Base-by-base conservation (phyloP, 2,797 vertebrate species). In the Eulemur albifrons region DNA sequence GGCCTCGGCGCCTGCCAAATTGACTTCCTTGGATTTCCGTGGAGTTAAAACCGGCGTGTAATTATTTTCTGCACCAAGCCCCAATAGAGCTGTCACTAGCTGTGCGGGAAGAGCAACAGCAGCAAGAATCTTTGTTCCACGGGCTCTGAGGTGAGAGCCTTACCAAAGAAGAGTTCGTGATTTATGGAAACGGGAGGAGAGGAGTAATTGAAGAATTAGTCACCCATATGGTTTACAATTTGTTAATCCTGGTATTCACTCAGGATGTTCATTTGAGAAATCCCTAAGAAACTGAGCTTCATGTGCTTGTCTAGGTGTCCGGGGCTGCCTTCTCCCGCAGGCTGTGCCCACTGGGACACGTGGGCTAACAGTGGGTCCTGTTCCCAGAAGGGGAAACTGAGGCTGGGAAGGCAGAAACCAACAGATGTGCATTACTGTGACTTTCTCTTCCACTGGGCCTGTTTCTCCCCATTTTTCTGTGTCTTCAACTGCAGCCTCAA, bases 381-480 rank as follows among this genome's bases (percentile, higher is more conserved):
- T 43, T 35, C 50, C 70, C 8, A 50, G 43, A 35, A n/a, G n/a
- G 38, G 14, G 63, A 23, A 13, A 2, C 0, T 12, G 63, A 40
- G 61, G 18, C 30, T 2, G 45, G 35, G 32, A 14, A 11, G 57
- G 32, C 7, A 14, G 65, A 23, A 40, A 2, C 50, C 15, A 17
- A 30, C 1, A 32, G 35, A 45, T 4, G 0, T 0, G 4, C 9
- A 2, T 23, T 1, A 0, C 7, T 7, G 23, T 12, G n/a, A 38
- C 11, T 1, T 54, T 18, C 4, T 25, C 57, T 7, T 23, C 0
- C 10, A 1, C 59, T 13, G 54, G 17, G 10, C 15, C 35, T 59
- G 4, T 27, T 7, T n/a, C 63, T 54, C 52, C 7, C 4, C 7
- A 4, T 43, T 27, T 18, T 9, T 57, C 32, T 59, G 14, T 2